Conservation (phyloP, 2,797 vertebrate species). For the Pelochelys cantorii region DNA sequence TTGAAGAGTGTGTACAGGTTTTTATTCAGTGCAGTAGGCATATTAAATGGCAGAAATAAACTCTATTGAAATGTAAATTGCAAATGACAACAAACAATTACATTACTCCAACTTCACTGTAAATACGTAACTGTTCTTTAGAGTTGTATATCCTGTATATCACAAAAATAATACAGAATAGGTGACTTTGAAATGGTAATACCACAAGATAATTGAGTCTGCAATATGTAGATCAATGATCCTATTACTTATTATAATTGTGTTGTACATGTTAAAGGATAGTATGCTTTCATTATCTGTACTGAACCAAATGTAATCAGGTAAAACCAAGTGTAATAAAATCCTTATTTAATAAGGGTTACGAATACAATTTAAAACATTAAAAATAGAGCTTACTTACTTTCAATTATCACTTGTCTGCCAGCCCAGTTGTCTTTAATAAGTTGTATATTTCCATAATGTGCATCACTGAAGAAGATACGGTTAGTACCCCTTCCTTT, state of each 20-base stretch:
- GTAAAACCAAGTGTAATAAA: neutral
- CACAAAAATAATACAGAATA: fast-evolving
- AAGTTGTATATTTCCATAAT: conserved; percentile 97
- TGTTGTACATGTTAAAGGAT: neutral
- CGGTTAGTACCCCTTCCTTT: conserved; percentile 88
- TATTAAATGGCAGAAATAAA: neutral
- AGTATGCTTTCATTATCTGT: neutral
- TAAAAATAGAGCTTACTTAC: conserved; percentile 83
- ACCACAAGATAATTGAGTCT: neutral
- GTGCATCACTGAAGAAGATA: conserved; percentile 97
- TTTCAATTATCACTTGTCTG: conserved; percentile 90
- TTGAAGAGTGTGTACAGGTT: neutral
- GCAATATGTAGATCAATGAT: neutral
- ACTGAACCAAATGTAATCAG: neutral
- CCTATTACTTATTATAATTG: neutral
- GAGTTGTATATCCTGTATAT: fast-evolving
- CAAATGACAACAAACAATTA: neutral
- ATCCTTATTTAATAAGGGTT: neutral
- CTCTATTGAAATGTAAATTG: neutral
- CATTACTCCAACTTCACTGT: neutral
- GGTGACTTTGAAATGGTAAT: neutral
- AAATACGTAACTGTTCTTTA: neutral
- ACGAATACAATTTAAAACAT: fast-evolving
- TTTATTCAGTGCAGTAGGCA: neutral
- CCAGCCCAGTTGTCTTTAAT: conserved; percentile 97